A percentile compares a stretch with the other conserved stretches of the same genome.
These are phyloP conservation scores for Acronicta psi DNA, from an alignment of 2,888 invertebrate species.

Conservation along the genomic window DNA sequence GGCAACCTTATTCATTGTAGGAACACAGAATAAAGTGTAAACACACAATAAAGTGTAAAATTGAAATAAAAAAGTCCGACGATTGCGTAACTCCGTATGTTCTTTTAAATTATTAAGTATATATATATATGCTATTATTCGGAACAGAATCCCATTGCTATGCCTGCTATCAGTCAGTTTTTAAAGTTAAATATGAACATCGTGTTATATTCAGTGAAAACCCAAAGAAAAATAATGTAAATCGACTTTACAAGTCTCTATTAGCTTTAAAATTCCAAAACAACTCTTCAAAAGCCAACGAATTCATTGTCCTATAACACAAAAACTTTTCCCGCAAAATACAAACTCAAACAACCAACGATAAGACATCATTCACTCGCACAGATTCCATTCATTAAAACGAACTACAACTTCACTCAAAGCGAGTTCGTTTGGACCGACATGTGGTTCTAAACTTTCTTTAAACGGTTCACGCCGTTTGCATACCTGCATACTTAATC, in stretches of 20 bases:
- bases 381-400: slow-evolving; percentile 69
- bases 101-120: no score
- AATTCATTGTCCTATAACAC: slow-evolving; percentile 14
- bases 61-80: no score
- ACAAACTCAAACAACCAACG: slow-evolving; percentile 45
- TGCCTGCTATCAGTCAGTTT: no score
- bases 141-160: no score
- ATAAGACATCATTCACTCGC: slow-evolving; percentile 60
- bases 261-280: slow-evolving; percentile 3
- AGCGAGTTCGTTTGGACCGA: slow-evolving; percentile 68
- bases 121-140: no score
- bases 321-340: slow-evolving; percentile 46
- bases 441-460: slow-evolving; percentile 77
- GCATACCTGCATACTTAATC: slow-evolving; percentile 54
- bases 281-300: slow-evolving; percentile 17
- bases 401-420: slow-evolving; percentile 63
- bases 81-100: no score
- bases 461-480: slow-evolving; percentile 69
- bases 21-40: no score
- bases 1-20: no score
- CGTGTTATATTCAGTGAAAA: background rate
- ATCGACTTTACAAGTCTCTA: slow-evolving; percentile 3
- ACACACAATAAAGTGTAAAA: no score
- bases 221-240: slow-evolving; percentile 12
- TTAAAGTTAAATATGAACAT: background rate